Base-by-base conservation (phyloP, 2,888 invertebrate genomes). In the Harmothoe impar region DNA sequence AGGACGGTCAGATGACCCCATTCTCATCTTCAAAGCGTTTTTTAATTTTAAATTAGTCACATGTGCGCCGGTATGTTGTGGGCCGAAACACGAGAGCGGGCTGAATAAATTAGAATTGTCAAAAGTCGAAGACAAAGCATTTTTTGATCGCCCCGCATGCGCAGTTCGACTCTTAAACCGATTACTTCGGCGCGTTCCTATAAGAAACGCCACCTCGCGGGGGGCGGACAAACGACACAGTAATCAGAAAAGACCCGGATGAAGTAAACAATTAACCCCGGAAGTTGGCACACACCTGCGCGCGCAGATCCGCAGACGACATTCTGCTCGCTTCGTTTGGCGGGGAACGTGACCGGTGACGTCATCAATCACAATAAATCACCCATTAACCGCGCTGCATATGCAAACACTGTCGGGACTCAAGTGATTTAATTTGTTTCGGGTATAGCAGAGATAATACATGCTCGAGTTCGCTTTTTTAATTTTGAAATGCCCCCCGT, bases 211-310 rank as follows among this genome's bases (percentile, higher is more conserved):
- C 86, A 86, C 86, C 52, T 54, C 23, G 15, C 25, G 54, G 56
- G 31, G 54, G 23, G 33, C 23, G 86, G 52, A 54, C 52, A 56
- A 56, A 52, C 56, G 86, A 86, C 86, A 54, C 54, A 52, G 86
- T 86, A 86, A 86, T 86, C 54, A 86, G 52, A 12, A 86, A 25
- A 86, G 86, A 56, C 52, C 86, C 86, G 54, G 56, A 86, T 86
- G 86, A 86, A 86, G 86, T 54, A 86, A 86, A 86, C 86, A 86
- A 86, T 86, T 86, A 86, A 86, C 86, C 86, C 86, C 86, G 54
- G 86, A 86, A 54, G 86, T 86, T 56, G 52, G 31, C 54, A 86
- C 86, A 54, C 86, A 86, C 86, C 86, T 86, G 86, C 86, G 86
- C 86, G 86, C 86, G 86, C 86, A 54, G 17, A 15, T 29, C 15